A percentile compares a stretch with the other conserved stretches of the same genome.
These are phyloP conservation scores for Lypha dubia DNA, from an alignment of 2,888 invertebrate species.

Conservation along the genomic window DNA sequence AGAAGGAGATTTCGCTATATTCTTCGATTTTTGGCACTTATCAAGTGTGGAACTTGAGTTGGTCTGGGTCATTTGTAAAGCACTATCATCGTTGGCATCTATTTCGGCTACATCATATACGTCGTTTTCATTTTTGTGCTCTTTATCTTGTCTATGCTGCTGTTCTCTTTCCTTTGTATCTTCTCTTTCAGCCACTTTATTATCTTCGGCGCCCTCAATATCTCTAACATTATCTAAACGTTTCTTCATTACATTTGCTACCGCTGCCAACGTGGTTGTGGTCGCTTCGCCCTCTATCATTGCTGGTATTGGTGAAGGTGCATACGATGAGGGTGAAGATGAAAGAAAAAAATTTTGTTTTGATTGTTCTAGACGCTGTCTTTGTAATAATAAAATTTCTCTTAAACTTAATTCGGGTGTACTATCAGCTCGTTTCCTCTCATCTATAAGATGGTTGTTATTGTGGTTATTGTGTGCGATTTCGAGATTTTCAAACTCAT, in stretches of 20 bases:
- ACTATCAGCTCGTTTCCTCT: slow-evolving; percentile 52
- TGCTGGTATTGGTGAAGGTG: slow-evolving; percentile 76
- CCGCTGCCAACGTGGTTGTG: slow-evolving; percentile 60
- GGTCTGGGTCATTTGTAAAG: slow-evolving; percentile 64
- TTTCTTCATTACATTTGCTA: slow-evolving; percentile 52
- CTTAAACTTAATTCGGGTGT: slow-evolving; percentile 77
- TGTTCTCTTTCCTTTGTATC: neutral
- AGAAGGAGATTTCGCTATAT: slow-evolving; percentile 79
- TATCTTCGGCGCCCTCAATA: neutral
- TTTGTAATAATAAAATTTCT: slow-evolving; percentile 79
- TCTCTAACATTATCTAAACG: slow-evolving; percentile 30
- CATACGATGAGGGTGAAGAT: slow-evolving; percentile 79
- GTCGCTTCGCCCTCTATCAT: slow-evolving; percentile 76
- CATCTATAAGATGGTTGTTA: slow-evolving; percentile 10
- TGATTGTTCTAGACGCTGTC: slow-evolving; percentile 80
- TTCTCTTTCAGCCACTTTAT: neutral
- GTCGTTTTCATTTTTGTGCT: slow-evolving; percentile 29
- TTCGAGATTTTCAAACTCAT: slow-evolving; percentile 73
- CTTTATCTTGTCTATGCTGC: neutral
- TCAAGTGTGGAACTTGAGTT: slow-evolving; percentile 20
- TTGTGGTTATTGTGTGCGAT: slow-evolving; percentile 38
- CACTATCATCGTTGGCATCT: slow-evolving; percentile 68
- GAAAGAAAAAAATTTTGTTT: slow-evolving; percentile 82
- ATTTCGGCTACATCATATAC: slow-evolving; percentile 37
- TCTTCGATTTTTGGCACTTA: slow-evolving; percentile 53